Evolutionary conservation across 2,797 vertebrate genomes (phyloP).

Genomic region (Lithobates sylvaticus): DNA sequence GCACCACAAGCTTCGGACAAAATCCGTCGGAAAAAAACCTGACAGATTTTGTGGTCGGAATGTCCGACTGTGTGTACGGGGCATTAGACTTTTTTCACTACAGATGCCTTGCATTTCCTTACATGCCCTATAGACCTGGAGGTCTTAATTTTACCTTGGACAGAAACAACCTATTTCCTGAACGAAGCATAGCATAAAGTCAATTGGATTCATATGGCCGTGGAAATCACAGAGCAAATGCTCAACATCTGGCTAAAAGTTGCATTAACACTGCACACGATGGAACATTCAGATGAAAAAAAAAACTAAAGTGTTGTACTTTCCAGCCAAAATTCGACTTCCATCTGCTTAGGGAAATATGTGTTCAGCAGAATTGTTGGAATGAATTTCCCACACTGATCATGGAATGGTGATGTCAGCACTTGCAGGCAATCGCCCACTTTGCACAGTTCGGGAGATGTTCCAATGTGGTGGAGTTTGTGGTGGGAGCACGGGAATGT

Average conservation of each 20-base stretch:
- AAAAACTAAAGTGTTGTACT: background rate
- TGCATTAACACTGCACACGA: background rate
- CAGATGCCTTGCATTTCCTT: background rate
- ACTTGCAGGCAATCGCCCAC: background rate
- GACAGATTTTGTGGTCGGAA: too few relatives aligned
- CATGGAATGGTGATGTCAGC: slow-evolving; percentile 15
- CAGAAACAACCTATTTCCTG: slow-evolving; percentile 9
- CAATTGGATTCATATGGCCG: slow-evolving; percentile 9
- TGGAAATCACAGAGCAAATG: background rate
- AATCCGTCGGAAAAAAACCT: too few relatives aligned
- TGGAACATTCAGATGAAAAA: slow-evolving; percentile 13
- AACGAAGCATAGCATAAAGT: background rate
- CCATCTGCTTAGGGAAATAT: slow-evolving; percentile 3
- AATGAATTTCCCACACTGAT: slow-evolving; percentile 27
- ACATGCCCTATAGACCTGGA: background rate
- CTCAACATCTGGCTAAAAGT: slow-evolving; percentile 34
- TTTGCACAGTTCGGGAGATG: background rate
- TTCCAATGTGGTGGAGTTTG: background rate
- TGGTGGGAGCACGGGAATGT: background rate
- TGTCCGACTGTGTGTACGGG: too few relatives aligned
- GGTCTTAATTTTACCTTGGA: background rate
- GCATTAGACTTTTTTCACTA: too few relatives aligned
- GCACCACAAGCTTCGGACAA: too few relatives aligned
- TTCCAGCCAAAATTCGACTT: slow-evolving; percentile 23
- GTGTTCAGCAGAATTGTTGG: slow-evolving; percentile 28